Evolutionary conservation across 2,113 vertebrate genomes (phyloP), one percentile per base, ranked within the genome.

Genomic region (Genyomyrus donnyi): DNA sequence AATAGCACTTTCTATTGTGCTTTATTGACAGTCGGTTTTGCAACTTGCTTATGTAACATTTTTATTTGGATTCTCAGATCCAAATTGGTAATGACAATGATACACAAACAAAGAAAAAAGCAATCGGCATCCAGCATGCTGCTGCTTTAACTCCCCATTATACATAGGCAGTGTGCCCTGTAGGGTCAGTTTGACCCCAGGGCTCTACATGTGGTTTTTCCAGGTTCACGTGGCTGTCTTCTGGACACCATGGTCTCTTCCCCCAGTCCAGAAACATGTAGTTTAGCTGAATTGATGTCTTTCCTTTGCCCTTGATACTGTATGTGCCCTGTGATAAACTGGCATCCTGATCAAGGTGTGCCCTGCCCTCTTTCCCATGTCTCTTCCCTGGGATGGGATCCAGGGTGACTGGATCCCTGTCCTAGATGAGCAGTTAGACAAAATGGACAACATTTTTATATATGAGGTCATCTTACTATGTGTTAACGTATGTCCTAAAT

Each of bases 41-140:
- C 58, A 85, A 49, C 85, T 49, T 74, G 56, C 42, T 88, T 77
- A 87, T 88, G n/a, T 50, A 70, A n/a, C 88, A 80, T 88, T 70
- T 91, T 89, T 88, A 88, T 66, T 89, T 24, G 42, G 27, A 90
- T 89, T 89, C 39, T 6, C 24, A 56, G 53, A 21, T 49, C 1
- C 35, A 42, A 80, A 80, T 39, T 80, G 35, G 35, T 42, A 19
- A 42, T 80, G 70, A 77, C 35, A 9, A 2, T 77, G 17, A 80
- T 39, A 80, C 1, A 42, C 7, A 80, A 80, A 80, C 74, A 42
- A 42, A 80, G 74, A 77, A 39, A 39, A 11, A 31, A 11, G 10
- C 62, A 31, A 70, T 13, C 1, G 1, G 58, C 58, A 27, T 66
- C 24, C 58, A 66, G 62, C n/a, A 13, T 1, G n/a, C 62, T 70